Evolutionary conservation across 2,797 vertebrate genomes (phyloP), one percentile per base, ranked within the genome.

Genomic region (Carduelis carduelis): DNA sequence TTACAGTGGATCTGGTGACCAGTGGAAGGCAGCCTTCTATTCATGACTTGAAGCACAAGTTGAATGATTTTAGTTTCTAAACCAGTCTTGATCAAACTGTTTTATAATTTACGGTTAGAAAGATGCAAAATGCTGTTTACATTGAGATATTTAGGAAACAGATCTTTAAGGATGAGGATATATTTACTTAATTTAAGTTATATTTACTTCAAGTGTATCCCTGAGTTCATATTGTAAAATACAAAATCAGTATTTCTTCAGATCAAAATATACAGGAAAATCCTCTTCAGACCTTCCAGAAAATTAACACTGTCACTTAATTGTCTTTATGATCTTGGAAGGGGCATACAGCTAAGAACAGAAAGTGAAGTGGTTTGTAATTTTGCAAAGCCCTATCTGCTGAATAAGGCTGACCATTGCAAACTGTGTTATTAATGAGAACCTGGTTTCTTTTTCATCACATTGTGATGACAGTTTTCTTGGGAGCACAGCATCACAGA

Each of bases 1-100:
- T 97, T 97, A 94, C 91, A 96, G 95, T 98, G 95, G 88, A 97
- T 98, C 93, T 93, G 93, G 91, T 96, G 90, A 96, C 94, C 91
- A 93, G 93, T 82, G 91, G 95, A 90, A 97, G 95, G 90, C 92
- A 92, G 75, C 63, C 81, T 96, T 94, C 71, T 93, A 81, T 96
- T 95, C 93, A 89, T 93, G 90, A 72, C 91, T 98, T 49, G 14
- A 96, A 96, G 96, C 68, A 94, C 72, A 91, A 89, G 68, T 84
- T 74, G 64, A 89, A 87, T 90, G 46, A 92, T 94, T 95, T 95
- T 77, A 71, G 57, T 97, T 94, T 92, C 93, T 76, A 96, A 94
- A 68, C 39, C 18, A 21, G n/a, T 89, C 46, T 79, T 79, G 11
- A 70, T 87, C 30, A 65, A 89, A 94, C 52, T 78, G n/a, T 64